A percentile compares a stretch with the other conserved stretches of the same genome.
These are phyloP conservation scores for Philotrypesis tridentata DNA, from an alignment of 1,140 invertebrate genomes.

Conservation along the genomic window DNA sequence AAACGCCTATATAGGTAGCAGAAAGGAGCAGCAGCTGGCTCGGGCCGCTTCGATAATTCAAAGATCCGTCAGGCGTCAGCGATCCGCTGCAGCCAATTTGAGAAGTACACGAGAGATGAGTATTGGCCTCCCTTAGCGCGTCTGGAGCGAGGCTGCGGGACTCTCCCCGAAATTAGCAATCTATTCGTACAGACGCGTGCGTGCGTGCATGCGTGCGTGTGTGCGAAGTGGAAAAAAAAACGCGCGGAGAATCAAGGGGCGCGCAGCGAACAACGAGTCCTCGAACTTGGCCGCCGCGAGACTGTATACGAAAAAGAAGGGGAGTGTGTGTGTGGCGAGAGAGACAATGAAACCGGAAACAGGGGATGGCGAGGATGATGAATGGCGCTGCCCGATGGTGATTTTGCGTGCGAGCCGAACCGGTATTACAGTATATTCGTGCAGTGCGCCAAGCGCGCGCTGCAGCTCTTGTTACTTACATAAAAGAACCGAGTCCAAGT, in stretches of 20 bases:
- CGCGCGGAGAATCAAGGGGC: not conserved
- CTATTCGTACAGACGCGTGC: not conserved
- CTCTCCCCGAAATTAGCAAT: not conserved
- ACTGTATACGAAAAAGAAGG: not conserved
- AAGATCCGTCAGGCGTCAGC: too few relatives aligned
- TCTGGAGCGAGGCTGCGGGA: too few relatives aligned
- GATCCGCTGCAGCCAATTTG: too few relatives aligned
- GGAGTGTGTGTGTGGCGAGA: slow-evolving; percentile 9
- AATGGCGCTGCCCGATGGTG: slow-evolving; percentile 69
- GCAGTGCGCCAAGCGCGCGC: not conserved
- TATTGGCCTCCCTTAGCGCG: not conserved
- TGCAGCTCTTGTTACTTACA: not conserved
- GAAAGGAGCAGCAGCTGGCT: too few relatives aligned
- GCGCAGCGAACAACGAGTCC: not conserved
- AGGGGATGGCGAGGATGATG: slow-evolving; percentile 65
- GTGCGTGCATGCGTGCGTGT: not conserved
- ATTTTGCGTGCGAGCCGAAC: slow-evolving; percentile 69
- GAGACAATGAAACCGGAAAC: slow-evolving; percentile 53
- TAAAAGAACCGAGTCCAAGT: not conserved
- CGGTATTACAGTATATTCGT: slow-evolving; percentile 34
- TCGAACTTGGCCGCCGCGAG: not conserved
- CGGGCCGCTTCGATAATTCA: too few relatives aligned
- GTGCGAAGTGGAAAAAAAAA: not conserved
- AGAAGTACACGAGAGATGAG: not conserved
- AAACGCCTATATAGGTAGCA: too few relatives aligned